Percentiles rank a stretch among this genome's conserved stretches.
Evolutionary conservation across 2,888 invertebrate genomes (phyloP).

Genomic region (Gisinianus flammeolus): DNA sequence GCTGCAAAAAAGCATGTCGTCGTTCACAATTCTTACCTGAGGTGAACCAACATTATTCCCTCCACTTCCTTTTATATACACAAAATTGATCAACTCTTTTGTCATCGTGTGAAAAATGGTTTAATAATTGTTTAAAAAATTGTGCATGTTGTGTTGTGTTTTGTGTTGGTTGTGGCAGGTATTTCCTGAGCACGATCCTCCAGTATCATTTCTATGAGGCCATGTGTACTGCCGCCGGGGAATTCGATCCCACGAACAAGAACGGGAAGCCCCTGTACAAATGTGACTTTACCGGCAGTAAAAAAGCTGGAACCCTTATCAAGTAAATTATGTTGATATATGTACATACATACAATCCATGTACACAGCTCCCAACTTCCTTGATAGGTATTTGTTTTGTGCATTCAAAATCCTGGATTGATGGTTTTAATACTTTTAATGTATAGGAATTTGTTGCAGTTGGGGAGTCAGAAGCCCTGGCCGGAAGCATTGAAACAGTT

Average conservation of each 20-base stretch:
- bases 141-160: too few species aligned
- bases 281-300: conserved; percentile 63
- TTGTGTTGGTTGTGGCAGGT: conserved; percentile 60
- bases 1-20: conserved; percentile 62
- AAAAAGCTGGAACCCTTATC: conserved; percentile 61
- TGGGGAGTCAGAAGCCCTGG: conserved; percentile 17
- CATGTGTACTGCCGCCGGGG: conserved; percentile 62
- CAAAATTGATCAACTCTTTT: too few species aligned
- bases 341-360: too few species aligned
- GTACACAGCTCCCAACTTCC: too few species aligned
- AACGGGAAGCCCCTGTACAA: conserved; percentile 60
- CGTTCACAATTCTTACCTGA: conserved; percentile 57
- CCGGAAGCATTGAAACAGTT: conserved; percentile 16
- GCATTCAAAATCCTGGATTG: too few species aligned
- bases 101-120: neutral
- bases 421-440: too few species aligned
- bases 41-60: neutral
- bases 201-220: conserved; percentile 65
- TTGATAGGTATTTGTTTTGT: too few species aligned
- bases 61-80: too few species aligned
- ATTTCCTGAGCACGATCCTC: conserved; percentile 63
- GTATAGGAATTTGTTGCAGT: conserved; percentile 14
- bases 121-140: conserved; percentile 2
- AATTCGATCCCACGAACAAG: conserved; percentile 56
- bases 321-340: conserved; percentile 59